Percentiles rank a stretch among this genome's conserved stretches.
Evolutionary conservation across 1,140 invertebrate genomes (phyloP).

Genomic region (Drosophila sp.): DNA sequence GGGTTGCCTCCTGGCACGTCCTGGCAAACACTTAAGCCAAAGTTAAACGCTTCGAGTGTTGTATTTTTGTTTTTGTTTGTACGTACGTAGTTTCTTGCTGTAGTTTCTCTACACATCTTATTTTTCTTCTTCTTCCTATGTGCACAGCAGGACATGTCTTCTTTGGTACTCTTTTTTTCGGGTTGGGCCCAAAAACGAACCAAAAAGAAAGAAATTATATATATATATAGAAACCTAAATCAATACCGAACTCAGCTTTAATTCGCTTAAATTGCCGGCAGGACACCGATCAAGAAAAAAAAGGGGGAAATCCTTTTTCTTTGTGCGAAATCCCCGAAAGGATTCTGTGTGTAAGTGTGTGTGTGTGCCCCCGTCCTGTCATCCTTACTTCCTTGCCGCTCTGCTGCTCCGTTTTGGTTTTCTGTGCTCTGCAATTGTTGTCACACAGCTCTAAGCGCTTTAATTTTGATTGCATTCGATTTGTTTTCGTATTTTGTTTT

Average conservation of each 20-base stretch:
- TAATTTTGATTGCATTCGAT: constrained; percentile 82
- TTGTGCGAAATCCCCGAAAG: constrained; percentile 70
- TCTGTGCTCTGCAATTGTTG: constrained; percentile 62
- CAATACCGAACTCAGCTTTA: constrained; percentile 71
- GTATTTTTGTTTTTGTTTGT: constrained; percentile 81
- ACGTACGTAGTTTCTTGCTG: constrained; percentile 9
- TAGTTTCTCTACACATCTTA: constrained; percentile 34
- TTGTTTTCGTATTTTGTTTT: constrained; percentile 54
- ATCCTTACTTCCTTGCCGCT: constrained; percentile 5
- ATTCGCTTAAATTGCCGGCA: constrained; percentile 79
- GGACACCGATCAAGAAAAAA: constrained; percentile 41
- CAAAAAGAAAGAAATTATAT: constrained; percentile 13
- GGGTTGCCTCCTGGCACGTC: constrained; percentile 54
- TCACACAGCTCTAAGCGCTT: constrained; percentile 77
- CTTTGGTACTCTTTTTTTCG: constrained; percentile 28
- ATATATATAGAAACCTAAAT: constrained; percentile 56
- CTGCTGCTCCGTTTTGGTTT: constrained; percentile 21
- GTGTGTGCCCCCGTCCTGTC: neutral
- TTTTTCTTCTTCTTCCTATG: constrained; percentile 41
- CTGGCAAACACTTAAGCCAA: constrained; percentile 79
- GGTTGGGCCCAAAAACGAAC: constrained; percentile 26
- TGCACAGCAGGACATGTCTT: constrained; percentile 66
- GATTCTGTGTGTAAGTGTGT: constrained; percentile 35
- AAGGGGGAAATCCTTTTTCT: constrained; percentile 33
- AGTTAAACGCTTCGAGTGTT: constrained; percentile 79